Evolutionary conservation across 1,140 invertebrate species (phyloP), one percentile per base, ranked within the genome.

Genomic region (Luehdorfia chinensis): DNA sequence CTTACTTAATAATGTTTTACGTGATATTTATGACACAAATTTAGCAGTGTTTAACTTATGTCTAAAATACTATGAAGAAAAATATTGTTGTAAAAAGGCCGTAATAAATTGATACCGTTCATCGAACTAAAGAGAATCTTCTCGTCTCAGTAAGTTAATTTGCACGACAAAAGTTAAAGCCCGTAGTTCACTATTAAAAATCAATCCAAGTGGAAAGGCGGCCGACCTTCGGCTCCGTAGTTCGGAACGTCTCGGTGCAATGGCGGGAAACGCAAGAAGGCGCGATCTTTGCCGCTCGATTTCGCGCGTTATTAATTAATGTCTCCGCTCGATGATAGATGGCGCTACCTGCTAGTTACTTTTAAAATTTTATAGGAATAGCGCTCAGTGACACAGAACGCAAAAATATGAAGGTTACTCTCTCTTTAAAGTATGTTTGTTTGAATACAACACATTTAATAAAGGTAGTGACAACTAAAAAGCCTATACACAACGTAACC

Each of bases 101-200:
- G 47, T 33, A 28, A 52, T 47, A 51, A 57, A 47, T 55, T 28
- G 28, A 59, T 52, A 30, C 55, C 44, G 46, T 50, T 54, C 43
- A 54, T 31, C 46, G 50, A 66, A 62, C 61, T 60, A 68, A 65
- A 65, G 55, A 60, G 53, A 62, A 79, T 68, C 61, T 70, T 70
- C 58, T 63, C 66, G 65, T 74, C 63, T 65, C 66, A 60, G 66
- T 78, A 79, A 84, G 67, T 84, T 79, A 77, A 81, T 84, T 81
- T 78, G 54, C 59, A 64, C 69, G 63, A 76, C 67, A 75, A 80
- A 81, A 70, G 77, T 64, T 65, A 71, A 75, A 79, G 56, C 63
- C 57, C 72, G 66, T 59, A 70, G 75, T 76, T 75, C 71, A 75
- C 75, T 81, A 76, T 85, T 85, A 81, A 81, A 83, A 83, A 81